Evolutionary conservation across 2,113 vertebrate genomes (phyloP).

Genomic region (Perognathus longimembris): DNA sequence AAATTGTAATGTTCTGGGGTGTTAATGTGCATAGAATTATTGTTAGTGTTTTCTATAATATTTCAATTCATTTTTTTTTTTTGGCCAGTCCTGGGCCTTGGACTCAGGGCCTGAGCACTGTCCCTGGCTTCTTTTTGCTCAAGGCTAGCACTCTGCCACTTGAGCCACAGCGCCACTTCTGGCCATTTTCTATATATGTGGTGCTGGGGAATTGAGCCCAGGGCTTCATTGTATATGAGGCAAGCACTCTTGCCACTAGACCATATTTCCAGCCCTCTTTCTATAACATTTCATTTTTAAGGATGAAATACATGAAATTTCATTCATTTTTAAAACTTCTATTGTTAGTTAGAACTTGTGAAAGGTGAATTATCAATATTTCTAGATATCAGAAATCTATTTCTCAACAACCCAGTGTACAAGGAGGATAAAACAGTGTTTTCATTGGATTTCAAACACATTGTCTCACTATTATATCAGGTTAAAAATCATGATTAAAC

Average conservation of each 20-base stretch:
- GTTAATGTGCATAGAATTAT: background rate
- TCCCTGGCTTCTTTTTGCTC: too few relatives aligned
- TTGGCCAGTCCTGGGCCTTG: too few relatives aligned
- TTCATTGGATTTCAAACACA: background rate
- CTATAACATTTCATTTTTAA: background rate
- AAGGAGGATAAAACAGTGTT: background rate
- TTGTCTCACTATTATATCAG: background rate
- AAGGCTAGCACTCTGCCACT: too few relatives aligned
- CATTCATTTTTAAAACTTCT: background rate
- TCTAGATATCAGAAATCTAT: background rate
- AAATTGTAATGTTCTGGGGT: background rate
- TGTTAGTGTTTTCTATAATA: background rate
- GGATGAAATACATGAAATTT: background rate
- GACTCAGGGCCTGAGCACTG: too few relatives aligned
- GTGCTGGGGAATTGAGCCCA: too few relatives aligned
- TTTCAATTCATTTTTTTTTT: too few relatives aligned
- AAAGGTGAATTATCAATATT: background rate
- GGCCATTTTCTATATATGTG: too few relatives aligned
- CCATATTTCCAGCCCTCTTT: too few relatives aligned
- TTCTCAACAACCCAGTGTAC: background rate
- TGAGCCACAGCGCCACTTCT: too few relatives aligned
- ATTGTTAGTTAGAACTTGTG: background rate
- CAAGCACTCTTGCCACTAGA: too few relatives aligned
- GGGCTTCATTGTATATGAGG: too few relatives aligned
- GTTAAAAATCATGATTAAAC: background rate